Conservation (phyloP, 2,888 invertebrate species). For the Cantharis lateralis region DNA sequence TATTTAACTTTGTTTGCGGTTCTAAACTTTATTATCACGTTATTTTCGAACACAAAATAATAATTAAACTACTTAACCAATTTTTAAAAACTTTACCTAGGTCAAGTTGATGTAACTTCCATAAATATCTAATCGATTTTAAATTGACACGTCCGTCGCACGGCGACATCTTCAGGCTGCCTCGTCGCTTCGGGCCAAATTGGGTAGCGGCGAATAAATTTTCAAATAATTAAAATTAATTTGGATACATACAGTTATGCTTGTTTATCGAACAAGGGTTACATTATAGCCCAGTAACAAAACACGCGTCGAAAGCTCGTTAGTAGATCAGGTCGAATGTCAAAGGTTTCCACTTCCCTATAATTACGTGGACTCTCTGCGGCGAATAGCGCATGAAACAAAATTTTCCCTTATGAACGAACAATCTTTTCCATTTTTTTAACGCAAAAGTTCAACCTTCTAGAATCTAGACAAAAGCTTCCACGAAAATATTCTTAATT, state of each 20-base stretch:
- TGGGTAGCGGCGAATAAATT: neutral
- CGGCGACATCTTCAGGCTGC: neutral
- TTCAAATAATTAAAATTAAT: neutral
- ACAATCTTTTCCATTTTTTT: constrained; percentile 11
- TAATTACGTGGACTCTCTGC: constrained; percentile 54
- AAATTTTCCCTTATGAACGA: constrained; percentile 19
- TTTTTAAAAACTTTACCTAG: neutral
- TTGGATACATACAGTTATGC: neutral
- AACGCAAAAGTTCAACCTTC: neutral
- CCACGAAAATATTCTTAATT: neutral
- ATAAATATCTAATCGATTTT: neutral
- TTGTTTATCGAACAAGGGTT: constrained; percentile 6
- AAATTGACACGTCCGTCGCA: neutral
- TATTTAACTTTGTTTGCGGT: neutral
- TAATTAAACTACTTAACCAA: neutral
- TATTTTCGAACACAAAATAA: neutral
- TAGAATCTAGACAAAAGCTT: too few species aligned
- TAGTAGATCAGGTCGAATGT: constrained; percentile 57
- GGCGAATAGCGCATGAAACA: constrained; percentile 44
- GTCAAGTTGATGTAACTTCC: neutral
- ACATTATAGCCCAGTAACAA: constrained; percentile 46
- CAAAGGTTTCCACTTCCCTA: constrained; percentile 58
- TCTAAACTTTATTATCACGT: neutral
- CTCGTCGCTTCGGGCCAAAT: neutral
- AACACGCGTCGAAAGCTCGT: constrained; percentile 54